Evolutionary conservation across 2,888 invertebrate genomes (phyloP).

Genomic region (Siphlonurus alternatus): DNA sequence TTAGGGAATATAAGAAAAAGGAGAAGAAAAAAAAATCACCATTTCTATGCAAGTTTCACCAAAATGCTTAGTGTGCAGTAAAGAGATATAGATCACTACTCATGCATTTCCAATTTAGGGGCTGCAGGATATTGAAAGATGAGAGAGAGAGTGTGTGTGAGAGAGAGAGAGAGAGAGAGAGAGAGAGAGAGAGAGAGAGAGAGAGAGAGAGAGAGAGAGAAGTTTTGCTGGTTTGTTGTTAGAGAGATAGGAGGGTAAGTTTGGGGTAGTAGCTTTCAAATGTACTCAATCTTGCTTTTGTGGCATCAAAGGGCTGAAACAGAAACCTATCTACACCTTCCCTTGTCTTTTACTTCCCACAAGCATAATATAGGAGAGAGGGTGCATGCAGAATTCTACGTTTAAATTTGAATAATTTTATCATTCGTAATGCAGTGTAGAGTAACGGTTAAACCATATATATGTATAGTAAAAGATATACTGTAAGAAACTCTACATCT

Average conservation of each 20-base stretch:
- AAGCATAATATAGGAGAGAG: neutral
- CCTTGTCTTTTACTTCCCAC: neutral
- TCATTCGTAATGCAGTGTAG: neutral
- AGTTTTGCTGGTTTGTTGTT: neutral
- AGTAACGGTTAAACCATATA: too few relatives aligned
- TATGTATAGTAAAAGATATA: too few relatives aligned
- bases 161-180: neutral
- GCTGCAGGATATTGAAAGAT: too few relatives aligned
- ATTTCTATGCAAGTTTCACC: neutral
- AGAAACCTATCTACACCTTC: neutral
- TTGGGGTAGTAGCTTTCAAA: neutral
- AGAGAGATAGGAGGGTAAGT: too few relatives aligned
- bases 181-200: neutral
- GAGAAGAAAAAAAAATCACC: neutral
- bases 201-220: neutral
- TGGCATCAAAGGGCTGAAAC: neutral
- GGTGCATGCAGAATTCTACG: neutral
- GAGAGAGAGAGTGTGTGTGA: neutral
- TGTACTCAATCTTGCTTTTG: neutral
- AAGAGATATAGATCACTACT: neutral
- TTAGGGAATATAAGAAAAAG: too few relatives aligned
- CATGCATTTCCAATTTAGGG: neutral
- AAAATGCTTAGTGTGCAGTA: neutral
- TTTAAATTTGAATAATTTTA: neutral
- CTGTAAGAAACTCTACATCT: too few relatives aligned